Base-by-base conservation (phyloP, 2,113 vertebrate species). In the Rhinolophus sinicus region DNA sequence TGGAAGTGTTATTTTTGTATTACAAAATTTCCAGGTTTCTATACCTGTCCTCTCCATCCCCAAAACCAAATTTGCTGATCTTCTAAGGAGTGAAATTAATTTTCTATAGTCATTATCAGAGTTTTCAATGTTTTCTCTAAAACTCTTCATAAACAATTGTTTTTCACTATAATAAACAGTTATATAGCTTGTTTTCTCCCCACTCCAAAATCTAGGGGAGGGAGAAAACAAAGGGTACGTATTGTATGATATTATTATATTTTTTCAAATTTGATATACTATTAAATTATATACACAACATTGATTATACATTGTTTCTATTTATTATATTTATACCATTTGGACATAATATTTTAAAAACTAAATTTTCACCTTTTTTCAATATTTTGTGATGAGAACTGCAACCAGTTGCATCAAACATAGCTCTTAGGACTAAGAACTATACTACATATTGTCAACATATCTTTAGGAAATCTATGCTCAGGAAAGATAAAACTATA, bases 401-500 rank as follows among this genome's bases (percentile, higher is more conserved):
- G 24, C 1, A 86, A 6, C 8, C 9, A 81, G 56, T 11, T 89
- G 3, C 7, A 52, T 77, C n/a, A 52, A 72, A 87, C 50, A 56
- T 35, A 86, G 28, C 18, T 72, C 3, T 60, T 33, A 92, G 24
- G 6, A 62, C 35, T 64, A 58, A 58, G 33, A 85, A 60, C 19
- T 77, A 77, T 50, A 72, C 18, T 82, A 7, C 12, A 24, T 65
- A 28, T 26, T 81, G 12, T 92, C 52, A 75, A 14, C 3, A 67
- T 40, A 15, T 70, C 30, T 75, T 56, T 13, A 44, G 18, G 40
- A 95, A 94, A 44, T 82, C 7, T 72, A 86, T 82, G 6, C 84
- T 70, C 38, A 92, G 30, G 54, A 56, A 88, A 76, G 11, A 64
- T 81, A 87, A 82, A 96, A 75, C 24, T 90, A 50, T 52, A 58